Evolutionary conservation across 2,888 invertebrate genomes (phyloP).

Genomic region (Calameuta filiformis): DNA sequence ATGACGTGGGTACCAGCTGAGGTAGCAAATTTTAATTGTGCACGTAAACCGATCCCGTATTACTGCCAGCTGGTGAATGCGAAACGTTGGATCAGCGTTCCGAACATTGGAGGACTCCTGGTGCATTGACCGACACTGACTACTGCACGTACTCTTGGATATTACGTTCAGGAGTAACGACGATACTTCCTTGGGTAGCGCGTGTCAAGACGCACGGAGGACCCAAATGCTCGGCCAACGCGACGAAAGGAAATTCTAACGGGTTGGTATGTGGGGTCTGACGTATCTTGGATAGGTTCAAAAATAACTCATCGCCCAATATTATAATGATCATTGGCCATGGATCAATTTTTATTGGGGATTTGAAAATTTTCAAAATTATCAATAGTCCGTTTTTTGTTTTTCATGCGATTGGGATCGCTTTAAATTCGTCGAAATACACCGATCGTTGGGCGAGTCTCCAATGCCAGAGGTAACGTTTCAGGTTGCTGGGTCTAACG

Average conservation of each 20-base stretch:
- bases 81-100: conserved; percentile 10
- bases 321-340: background rate
- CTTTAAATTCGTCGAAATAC: background rate
- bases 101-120: background rate
- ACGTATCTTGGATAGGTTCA: background rate
- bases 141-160: background rate
- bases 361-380: background rate
- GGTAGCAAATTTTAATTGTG: background rate
- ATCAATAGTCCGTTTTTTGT: background rate
- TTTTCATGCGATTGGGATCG: background rate
- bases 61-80: background rate
- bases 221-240: background rate
- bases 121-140: conserved; percentile 2
- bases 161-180: background rate
- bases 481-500: background rate
- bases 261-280: background rate
- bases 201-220: background rate
- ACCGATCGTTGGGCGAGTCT: background rate
- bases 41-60: background rate
- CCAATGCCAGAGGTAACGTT: background rate
- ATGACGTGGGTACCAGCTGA: background rate
- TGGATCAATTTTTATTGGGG: too few species aligned
- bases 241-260: background rate
- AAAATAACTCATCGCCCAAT: background rate
- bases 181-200: background rate